phyloP scores from a whole-genome alignment of 2,888 invertebrate species.

The Parelbella ahira region DNA sequence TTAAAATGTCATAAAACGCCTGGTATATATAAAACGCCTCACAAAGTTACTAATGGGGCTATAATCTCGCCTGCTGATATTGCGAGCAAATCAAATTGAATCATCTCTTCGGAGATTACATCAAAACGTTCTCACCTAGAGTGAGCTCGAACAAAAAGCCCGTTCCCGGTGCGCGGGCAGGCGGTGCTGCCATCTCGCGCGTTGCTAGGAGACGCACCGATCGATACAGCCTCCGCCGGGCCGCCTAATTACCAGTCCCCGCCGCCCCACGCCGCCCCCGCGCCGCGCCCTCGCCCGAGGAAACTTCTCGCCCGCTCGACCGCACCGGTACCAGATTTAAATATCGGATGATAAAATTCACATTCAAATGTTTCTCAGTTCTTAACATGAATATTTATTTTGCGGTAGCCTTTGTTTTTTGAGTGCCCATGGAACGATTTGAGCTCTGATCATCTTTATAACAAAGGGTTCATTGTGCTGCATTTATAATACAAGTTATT shows the following conservation, averaged over 20 bases:
- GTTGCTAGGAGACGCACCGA: constrained; percentile 77
- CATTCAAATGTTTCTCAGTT: constrained; percentile 69
- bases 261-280: constrained; percentile 33
- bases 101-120: constrained; percentile 68
- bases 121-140: constrained; percentile 74
- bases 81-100: constrained; percentile 63
- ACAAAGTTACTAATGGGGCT: constrained; percentile 42
- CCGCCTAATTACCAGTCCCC: constrained; percentile 72
- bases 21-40: constrained; percentile 35
- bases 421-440: constrained; percentile 30
- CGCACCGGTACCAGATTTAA: constrained; percentile 67
- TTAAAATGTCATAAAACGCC: no score
- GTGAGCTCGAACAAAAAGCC: constrained; percentile 68
- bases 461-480: no score
- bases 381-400: constrained; percentile 66
- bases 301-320: constrained; percentile 58
- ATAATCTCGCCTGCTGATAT: constrained; percentile 41
- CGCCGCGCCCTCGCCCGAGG: constrained; percentile 43
- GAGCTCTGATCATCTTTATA: no score
- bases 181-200: constrained; percentile 72
- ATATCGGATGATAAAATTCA: constrained; percentile 79
- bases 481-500: no score
- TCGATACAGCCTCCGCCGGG: constrained; percentile 80
- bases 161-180: constrained; percentile 57
- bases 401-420: constrained; percentile 46